Evolutionary conservation across 1,140 invertebrate species (phyloP).

Genomic region (Zophobas morio): DNA sequence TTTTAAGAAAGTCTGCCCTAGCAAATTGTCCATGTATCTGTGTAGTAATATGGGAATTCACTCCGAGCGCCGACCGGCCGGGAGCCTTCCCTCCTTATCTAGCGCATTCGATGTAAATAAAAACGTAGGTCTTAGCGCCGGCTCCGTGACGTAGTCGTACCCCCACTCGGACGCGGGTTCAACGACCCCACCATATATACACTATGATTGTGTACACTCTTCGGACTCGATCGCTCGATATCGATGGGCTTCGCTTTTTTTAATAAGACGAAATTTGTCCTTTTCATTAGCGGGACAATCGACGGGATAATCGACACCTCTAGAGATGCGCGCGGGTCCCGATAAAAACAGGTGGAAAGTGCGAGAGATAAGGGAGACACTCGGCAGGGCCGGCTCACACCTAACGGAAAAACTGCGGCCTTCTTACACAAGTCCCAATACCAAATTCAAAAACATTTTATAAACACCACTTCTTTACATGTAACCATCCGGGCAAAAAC

Average conservation of each 20-base stretch:
- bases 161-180: constrained; percentile 61
- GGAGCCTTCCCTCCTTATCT: constrained; percentile 59
- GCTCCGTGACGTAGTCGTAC: constrained; percentile 62
- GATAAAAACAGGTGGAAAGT: constrained; percentile 39
- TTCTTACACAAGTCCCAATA: too few species aligned
- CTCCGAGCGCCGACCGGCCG: constrained; percentile 15
- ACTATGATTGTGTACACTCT: constrained; percentile 56
- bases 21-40: constrained; percentile 66
- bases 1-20: constrained; percentile 64
- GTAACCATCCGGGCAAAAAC: too few species aligned
- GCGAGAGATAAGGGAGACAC: constrained; percentile 23
- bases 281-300: constrained; percentile 45
- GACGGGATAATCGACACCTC: constrained; percentile 34
- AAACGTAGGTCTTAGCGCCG: constrained; percentile 57
- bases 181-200: constrained; percentile 59
- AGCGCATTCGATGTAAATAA: constrained; percentile 40
- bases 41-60: constrained; percentile 64
- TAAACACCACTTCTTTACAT: too few species aligned
- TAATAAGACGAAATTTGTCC: constrained; percentile 47
- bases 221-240: constrained; percentile 51
- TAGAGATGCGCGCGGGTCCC: constrained; percentile 13
- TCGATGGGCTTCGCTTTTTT: constrained; percentile 51
- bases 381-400: neutral
- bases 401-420: too few species aligned
- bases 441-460: too few species aligned